A percentile compares a stretch with the other conserved stretches of the same genome.
phyloP scores from a whole-genome alignment of 2,888 invertebrate genomes.

The Cryptosula pallasiana region DNA sequence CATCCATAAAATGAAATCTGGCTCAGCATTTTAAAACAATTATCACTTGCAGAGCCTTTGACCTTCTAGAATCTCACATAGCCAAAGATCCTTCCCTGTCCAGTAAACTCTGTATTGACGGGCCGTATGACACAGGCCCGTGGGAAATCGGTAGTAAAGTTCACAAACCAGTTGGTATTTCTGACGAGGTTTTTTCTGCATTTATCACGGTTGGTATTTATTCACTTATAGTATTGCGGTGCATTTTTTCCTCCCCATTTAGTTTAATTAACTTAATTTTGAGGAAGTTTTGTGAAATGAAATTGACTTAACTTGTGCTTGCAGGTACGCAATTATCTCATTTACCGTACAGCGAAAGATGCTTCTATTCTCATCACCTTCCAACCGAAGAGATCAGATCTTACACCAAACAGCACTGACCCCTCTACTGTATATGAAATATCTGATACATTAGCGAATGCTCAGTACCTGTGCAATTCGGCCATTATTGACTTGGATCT shows the following conservation, averaged over 20 bases:
- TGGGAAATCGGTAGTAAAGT: background rate
- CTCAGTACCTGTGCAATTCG: background rate
- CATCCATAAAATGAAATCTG: too few relatives aligned
- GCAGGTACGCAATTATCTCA: constrained; percentile 19
- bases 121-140: constrained; percentile 11
- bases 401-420: too few relatives aligned
- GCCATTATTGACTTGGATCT: constrained; percentile 17
- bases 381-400: background rate
- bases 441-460: background rate
- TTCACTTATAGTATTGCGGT: background rate
- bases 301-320: too few relatives aligned
- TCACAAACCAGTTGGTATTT: background rate
- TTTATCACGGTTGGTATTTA: background rate
- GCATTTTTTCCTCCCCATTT: background rate
- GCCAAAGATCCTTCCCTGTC: background rate
- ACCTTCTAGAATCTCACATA: background rate
- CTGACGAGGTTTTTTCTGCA: background rate
- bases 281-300: too few relatives aligned
- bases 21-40: too few relatives aligned
- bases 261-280: too few relatives aligned
- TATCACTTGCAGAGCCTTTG: constrained; percentile 2
- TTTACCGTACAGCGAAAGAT: constrained; percentile 20
- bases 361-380: constrained; percentile 9
- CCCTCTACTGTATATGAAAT: background rate
- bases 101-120: constrained; percentile 9